These are phyloP conservation scores for Cyanoderma ruficeps DNA, from an alignment of 2,113 vertebrate genomes.

Conservation along the genomic window DNA sequence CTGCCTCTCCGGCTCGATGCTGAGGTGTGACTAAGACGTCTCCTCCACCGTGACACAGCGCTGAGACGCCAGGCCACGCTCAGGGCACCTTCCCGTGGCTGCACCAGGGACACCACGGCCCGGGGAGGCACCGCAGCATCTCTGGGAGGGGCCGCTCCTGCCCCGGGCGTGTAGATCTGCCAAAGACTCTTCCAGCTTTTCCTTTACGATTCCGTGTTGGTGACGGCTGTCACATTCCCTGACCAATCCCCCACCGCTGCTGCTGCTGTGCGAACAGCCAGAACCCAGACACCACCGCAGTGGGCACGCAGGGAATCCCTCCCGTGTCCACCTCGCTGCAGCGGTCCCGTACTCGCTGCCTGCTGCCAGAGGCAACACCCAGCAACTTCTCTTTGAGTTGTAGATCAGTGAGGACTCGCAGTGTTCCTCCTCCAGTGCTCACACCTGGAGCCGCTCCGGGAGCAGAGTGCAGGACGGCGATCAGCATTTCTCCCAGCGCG, in stretches of 20 bases:
- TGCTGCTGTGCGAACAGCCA: neutral
- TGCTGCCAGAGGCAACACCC: neutral
- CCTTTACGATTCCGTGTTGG: accelerated
- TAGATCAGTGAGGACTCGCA: accelerated
- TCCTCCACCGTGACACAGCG: accelerated
- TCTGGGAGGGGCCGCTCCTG: neutral
- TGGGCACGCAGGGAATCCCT: neutral
- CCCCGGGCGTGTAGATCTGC: neutral
- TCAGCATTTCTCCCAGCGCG: neutral
- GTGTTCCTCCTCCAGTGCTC: neutral
- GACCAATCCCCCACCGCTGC: neutral
- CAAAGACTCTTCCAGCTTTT: neutral
- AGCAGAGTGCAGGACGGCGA: neutral
- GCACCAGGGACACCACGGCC: accelerated
- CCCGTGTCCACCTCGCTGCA: accelerated
- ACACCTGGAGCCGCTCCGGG: neutral
- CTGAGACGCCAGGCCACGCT: neutral
- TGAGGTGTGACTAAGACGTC: accelerated
- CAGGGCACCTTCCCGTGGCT: accelerated
- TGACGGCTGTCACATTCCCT: accelerated
- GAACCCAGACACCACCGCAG: accelerated
- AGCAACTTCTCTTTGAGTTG: neutral
- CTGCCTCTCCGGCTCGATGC: neutral
- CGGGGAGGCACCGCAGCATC: neutral
- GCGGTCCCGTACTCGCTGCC: accelerated